Evolutionary conservation across 2,888 invertebrate genomes (phyloP).

Genomic region (Automeris io): DNA sequence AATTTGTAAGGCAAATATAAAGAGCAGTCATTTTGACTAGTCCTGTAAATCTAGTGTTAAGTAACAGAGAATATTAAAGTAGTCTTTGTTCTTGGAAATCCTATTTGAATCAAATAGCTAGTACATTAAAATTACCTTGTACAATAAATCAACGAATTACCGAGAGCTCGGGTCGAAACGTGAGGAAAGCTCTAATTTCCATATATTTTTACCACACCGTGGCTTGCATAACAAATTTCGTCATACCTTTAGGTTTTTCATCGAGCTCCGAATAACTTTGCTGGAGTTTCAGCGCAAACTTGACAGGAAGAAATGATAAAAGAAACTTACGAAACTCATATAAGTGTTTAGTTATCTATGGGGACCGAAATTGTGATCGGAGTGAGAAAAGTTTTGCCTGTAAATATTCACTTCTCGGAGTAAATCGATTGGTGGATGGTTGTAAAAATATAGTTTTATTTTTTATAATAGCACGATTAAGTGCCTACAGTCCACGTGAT

Average conservation of each 20-base stretch:
- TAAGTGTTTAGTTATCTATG: too few relatives aligned
- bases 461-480: too few relatives aligned
- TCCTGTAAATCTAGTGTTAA: too few relatives aligned
- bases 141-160: slow-evolving; percentile 54
- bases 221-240: slow-evolving; percentile 22
- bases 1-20: too few relatives aligned
- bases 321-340: neutral
- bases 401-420: too few relatives aligned
- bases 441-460: too few relatives aligned
- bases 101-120: slow-evolving; percentile 15
- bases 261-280: slow-evolving; percentile 10
- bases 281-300: slow-evolving; percentile 4
- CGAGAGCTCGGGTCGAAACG: slow-evolving; percentile 27
- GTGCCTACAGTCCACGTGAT: too few relatives aligned
- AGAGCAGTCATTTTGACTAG: too few relatives aligned
- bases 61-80: too few relatives aligned
- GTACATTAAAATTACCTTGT: slow-evolving; percentile 15
- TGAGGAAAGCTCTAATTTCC: slow-evolving; percentile 42
- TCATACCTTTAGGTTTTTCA: slow-evolving; percentile 13
- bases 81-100: slow-evolving; percentile 11
- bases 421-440: too few relatives aligned
- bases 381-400: too few relatives aligned
- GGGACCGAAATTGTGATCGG: neutral
- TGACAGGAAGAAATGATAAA: neutral
- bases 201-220: slow-evolving; percentile 39